Percentiles rank a stretch among this genome's conserved stretches.
Conservation (phyloP, 2,888 invertebrate genomes). For the Perizoma affinitatum region DNA sequence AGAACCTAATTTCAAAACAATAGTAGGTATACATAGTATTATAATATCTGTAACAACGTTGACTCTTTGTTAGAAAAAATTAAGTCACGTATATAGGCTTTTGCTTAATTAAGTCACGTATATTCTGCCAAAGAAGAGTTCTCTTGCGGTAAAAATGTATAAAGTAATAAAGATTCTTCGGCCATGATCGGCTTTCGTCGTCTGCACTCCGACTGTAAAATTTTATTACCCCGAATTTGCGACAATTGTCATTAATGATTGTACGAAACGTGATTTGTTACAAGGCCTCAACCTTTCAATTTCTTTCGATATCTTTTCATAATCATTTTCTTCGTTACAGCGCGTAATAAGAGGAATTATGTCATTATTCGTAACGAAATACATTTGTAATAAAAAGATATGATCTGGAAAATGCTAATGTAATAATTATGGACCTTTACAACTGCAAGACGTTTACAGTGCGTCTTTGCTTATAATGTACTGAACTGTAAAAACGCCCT, state of each 20-base stretch:
- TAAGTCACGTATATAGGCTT: slow-evolving; percentile 7
- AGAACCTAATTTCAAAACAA: slow-evolving; percentile 3
- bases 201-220: slow-evolving; percentile 57
- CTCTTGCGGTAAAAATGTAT: slow-evolving; percentile 37
- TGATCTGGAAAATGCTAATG: slow-evolving; percentile 21
- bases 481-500: too few relatives aligned
- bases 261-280: slow-evolving; percentile 51
- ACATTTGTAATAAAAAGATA: slow-evolving; percentile 29
- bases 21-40: slow-evolving; percentile 10
- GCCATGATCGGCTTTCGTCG: slow-evolving; percentile 33
- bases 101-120: too few relatives aligned
- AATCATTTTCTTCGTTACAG: slow-evolving; percentile 56
- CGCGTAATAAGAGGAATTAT: slow-evolving; percentile 53
- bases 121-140: slow-evolving; percentile 23
- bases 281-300: slow-evolving; percentile 52
- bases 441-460: too few relatives aligned
- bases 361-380: slow-evolving; percentile 26
- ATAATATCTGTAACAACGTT: too few relatives aligned
- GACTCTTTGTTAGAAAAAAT: slow-evolving; percentile 23
- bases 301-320: slow-evolving; percentile 44
- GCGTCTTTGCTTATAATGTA: too few relatives aligned
- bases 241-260: slow-evolving; percentile 60
- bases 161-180: slow-evolving; percentile 42
- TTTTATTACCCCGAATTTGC: slow-evolving; percentile 74
- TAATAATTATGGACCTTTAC: slow-evolving; percentile 6